Evolutionary conservation across 1,140 invertebrate genomes (phyloP), one percentile per base, ranked within the genome.

Genomic region (Hyles vespertilio): DNA sequence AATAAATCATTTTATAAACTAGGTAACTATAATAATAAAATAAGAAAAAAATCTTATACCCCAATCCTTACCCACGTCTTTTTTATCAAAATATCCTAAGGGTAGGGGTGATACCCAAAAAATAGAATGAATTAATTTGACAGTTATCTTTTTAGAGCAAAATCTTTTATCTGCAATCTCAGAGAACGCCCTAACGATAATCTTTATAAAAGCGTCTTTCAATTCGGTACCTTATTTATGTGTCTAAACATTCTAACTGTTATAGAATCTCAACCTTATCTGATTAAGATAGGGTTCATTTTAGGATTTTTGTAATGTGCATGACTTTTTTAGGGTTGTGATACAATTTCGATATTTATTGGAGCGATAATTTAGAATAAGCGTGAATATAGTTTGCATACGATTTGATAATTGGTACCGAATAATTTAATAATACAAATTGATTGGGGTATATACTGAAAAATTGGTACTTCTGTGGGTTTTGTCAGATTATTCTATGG

Each of bases 101-200:
- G 50, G 50, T 51, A 79, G 79, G 81, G 79, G 78, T 80, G 77
- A 84, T 61, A 51, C 44, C 50, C 58, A 58, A 51, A 45, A 34
- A 49, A 64, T 22, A 22, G 61, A 45, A 49, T 72, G 70, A 80
- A 80, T 77, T 75, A 79, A 79, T 77, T 58, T 74, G 72, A 79
- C 74, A 76, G 71, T 73, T 76, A 79, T 76, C 69, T 73, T 72
- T 81, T 52, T 74, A 60, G 79, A 77, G 77, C 69, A 65, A 56
- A 61, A 56, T 60, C 62, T 61, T 64, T 69, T 59, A 49, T 59
- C 22, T 56, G 65, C 50, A 56, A 75, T 79, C 70, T 77, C 62
- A 70, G 69, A 77, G 59, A 73, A 81, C 81, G 81, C 81, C 81
- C 81, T 70, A 49, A 49, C 77, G 76, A 81, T 82, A 77, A 72